Base-by-base conservation (phyloP, 2,797 vertebrate species). In the Schizopygopsis pylzovi region DNA sequence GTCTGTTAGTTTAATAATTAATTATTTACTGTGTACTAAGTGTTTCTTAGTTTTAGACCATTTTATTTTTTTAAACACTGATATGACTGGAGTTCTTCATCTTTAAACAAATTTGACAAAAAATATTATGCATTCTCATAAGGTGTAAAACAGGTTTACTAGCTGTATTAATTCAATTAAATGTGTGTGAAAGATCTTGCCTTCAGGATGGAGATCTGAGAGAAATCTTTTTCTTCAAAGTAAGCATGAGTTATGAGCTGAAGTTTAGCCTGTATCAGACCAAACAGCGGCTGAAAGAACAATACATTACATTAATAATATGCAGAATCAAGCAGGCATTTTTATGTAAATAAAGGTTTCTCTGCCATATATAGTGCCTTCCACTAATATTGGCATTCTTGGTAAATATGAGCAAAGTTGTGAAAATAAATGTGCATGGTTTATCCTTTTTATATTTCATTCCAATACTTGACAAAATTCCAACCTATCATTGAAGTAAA, bases 201-300 rank as follows among this genome's bases (percentile, higher is more conserved):
- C 97, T 99, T 97, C 75, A 99, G 93, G 91, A 99, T 99, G 11
- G 98, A 99, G 94, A 99, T 99, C 93, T 99, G 96, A 0, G 98
- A 99, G 90, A 99, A 99, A 93, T 99, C 98, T 89, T 99, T 99
- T 90, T 99, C 98, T 94, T 99, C 98, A 80, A 99, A 99, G 94
- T 99, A 99, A 0, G 98, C 98, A 22, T 99, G 98, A 1, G 98
- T 99, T 92, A 99, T 99, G 88, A 99, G 97, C 84, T 99, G 96
- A 59, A 99, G 95, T 88, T 99, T 99, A 0, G 98, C 98, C 92
- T 99, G 98, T 20, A 99, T 97, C 83, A 99, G 95, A 18, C 98
- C 98, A 87, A 97, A 99, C 25, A 99, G 94, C 79, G 98, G 98
- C 98, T 99, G 94, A 8, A 79, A 82, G 33, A 79, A 63, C 49